Percentiles rank a stretch among this genome's conserved stretches.
phyloP scores from a whole-genome alignment of 1,140 invertebrate genomes.

The Lucilia cuprina region DNA sequence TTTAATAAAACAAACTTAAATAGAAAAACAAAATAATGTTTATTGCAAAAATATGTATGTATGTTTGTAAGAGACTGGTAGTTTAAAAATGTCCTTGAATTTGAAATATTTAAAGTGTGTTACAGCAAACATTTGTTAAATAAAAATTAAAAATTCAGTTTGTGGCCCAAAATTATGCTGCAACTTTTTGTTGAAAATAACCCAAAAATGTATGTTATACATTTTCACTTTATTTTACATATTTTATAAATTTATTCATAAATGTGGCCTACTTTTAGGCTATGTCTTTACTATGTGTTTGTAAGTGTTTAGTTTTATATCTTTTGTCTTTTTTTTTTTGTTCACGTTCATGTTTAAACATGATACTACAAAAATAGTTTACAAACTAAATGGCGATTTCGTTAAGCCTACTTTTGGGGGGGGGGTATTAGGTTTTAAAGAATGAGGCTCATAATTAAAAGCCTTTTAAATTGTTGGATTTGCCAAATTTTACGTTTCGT shows the following conservation, averaged over 20 bases:
- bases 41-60: background rate
- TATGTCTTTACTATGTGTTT: background rate
- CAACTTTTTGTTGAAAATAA: background rate
- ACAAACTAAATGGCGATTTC: background rate
- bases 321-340: too few species aligned
- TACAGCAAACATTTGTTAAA: background rate
- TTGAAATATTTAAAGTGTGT: background rate
- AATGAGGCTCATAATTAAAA: too few species aligned
- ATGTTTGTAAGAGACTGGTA: background rate
- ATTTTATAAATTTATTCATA: background rate
- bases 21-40: background rate
- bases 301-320: too few species aligned
- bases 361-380: background rate
- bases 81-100: background rate
- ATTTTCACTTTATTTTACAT: background rate
- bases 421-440: background rate
- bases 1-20: background rate
- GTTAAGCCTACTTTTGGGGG: background rate
- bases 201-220: background rate
- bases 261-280: background rate
- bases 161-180: background rate
- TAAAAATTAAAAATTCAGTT: background rate
- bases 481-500: too few species aligned
- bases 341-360: background rate
- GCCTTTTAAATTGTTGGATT: too few species aligned